Evolutionary conservation across 2,113 vertebrate genomes (phyloP), one percentile per base, ranked within the genome.

Genomic region (Paradoxurus hermaphroditus): DNA sequence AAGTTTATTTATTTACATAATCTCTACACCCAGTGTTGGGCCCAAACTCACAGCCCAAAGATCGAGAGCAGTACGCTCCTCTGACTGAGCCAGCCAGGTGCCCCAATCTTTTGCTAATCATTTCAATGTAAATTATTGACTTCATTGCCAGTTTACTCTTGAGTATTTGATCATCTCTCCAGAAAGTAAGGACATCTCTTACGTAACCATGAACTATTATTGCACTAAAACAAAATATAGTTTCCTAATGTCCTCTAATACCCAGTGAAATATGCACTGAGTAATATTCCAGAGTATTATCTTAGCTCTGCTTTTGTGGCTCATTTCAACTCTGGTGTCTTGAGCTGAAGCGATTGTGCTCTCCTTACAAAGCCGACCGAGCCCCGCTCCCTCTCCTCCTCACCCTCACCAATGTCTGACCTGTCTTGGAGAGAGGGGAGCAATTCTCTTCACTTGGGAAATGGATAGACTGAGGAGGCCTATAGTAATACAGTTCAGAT

Each of bases 301-400:
- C 11, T 14, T 6, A n/a, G 19, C 8, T 68, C 23, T 25, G 29
- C 70, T 72, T 44, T 25, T 31, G 7, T 31, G 79, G 13, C 31
- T 63, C 25, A 36, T 75, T 72, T 51, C 25, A 44, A 59, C 44
- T 75, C 10, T 68, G 16, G 77, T 72, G 29, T 31, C 12, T 59
- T 29, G 16, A 73, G 2, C 53, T 3, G 1, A 36, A 84, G 41
- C 56, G 56, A 73, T 46, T 10, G 5, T 84, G 29, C 8, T 49
- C 53, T 31, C 25, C 6, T 94, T 39, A 41, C n/a, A 81, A 23
- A 79, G 46, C 16, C 56, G 91, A 23, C 1, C 1, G 13, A 2
- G 0, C n/a, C 7, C 25, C 29, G 16, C 2, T 3, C 7, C 3
- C 29, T 5, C 8, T 67, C 4, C 34, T 83, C 5, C 10, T 31